Evolutionary conservation across 1,140 invertebrate genomes (phyloP), one percentile per base, ranked within the genome.

Genomic region (Drosophila virilis): DNA sequence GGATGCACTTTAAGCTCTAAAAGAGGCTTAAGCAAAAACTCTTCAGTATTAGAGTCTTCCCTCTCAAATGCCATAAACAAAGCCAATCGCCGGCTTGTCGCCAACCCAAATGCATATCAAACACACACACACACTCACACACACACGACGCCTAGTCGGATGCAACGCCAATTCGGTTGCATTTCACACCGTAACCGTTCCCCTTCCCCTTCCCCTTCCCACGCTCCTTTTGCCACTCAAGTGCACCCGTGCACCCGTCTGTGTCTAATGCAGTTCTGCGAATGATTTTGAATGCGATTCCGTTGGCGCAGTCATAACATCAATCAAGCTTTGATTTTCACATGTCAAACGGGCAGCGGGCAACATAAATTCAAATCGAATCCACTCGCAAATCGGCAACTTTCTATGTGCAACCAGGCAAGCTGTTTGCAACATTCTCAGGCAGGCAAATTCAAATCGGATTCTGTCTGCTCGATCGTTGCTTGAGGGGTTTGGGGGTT

Each of bases 251-350:
- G 13, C 10, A 15, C 9, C 12, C 10, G 33, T 43, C 17, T 28
- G 12, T 13, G 10, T 32, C 17, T 43, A 13, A 4, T 1, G 22
- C 22, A 28, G 28, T 1, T 40, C 32, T 37, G 43, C 32, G 40
- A 69, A 50, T 74, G 72, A 70, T 62, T 70, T 70, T 40, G 67
- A 64, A 61, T 69, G 71, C 71, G 71, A 74, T 69, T 52, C 59
- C 64, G 72, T 58, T 54, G 59, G 60, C 46, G 73, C 68, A 65
- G 73, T 64, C 73, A 75, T 75, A 75, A 83, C 81, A 85, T 85
- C 81, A 86, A 85, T 85, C 81, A 85, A 74, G 81, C 78, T 85
- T 85, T 84, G 81, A 85, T 85, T 85, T 85, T 85, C 81, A 78
- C 81, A 85, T 85, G 82, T 81, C 81, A 84, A 77, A 22, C 57